Conservation (phyloP, 1,140 invertebrate species). For the Lepidurus packardi region DNA sequence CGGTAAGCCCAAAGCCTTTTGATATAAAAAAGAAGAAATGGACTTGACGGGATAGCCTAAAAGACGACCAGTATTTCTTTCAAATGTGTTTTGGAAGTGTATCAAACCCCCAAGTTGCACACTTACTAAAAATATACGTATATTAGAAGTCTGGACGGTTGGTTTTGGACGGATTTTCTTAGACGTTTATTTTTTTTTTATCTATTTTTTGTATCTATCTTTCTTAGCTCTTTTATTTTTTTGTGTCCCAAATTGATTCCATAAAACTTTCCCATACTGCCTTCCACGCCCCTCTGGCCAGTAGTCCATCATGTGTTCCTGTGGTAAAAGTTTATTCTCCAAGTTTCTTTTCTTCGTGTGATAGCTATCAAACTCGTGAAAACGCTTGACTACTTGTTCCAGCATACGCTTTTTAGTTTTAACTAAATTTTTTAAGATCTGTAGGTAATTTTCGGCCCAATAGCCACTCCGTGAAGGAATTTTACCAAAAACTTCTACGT, state of each 20-base stretch:
- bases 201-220: no score
- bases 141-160: no score
- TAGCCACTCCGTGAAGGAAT: not conserved
- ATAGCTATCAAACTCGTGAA: not conserved
- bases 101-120: not conserved
- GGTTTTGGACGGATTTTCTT: no score
- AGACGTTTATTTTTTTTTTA: not conserved
- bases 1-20: no score
- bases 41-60: no score
- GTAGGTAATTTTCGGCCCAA: not conserved
- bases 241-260: not conserved
- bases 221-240: no score
- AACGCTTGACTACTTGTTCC: not conserved
- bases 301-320: not conserved
- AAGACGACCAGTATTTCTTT: no score
- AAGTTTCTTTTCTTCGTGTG: not conserved
- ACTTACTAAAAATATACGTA: no score
- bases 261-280: not conserved
- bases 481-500: not conserved
- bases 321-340: not conserved
- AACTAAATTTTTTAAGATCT: conserved; percentile 13
- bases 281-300: not conserved
- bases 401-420: not conserved
- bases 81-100: no score
- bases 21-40: no score